Evolutionary conservation across 2,113 vertebrate genomes (phyloP), one percentile per base, ranked within the genome.

Genomic region (Oryzias curvinotus): DNA sequence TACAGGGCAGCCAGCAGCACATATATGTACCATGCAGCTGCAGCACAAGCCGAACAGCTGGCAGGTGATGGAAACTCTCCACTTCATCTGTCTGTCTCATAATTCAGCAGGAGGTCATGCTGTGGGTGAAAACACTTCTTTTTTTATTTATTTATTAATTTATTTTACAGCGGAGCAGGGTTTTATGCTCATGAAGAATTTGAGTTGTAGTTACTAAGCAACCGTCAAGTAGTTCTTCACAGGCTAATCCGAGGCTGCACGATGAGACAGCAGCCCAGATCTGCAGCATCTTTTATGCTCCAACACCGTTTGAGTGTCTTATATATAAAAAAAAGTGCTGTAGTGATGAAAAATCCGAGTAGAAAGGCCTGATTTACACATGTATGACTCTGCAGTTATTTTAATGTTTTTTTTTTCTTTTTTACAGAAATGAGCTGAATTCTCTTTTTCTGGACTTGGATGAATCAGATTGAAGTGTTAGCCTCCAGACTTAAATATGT

Each of bases 201-300:
- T 71, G 78, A 89, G 77, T 67, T 84, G 80, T 77, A 65, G 91
- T 90, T 91, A 85, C 91, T 83, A 88, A 88, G 91, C 91, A 92
- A 92, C 91, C 75, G 47, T 80, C 75, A 73, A 72, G 78, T 77
- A 72, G 78, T 73, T 77, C 81, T 76, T 82, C 65, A 83, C 78
- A 63, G 84, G 69, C 85, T 90, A 85, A 91, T 90, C 87, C 71
- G 47, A 64, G 74, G 74, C 78, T 72, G 75, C 78, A 52, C 72
- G 80, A 58, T 67, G 47, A 52, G 54, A 55, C 63, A 68, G 61
- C 84, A 77, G 82, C 75, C 80, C 65, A 66, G 65, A 58, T 87
- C 72, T 74, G 65, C 59, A 60, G 68, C 8, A 1, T 48, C 74
- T 51, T 83, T 85, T 87, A 75, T 84, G 59, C 51, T 18, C 15